Conservation (phyloP, 1,140 invertebrate genomes). For the Zaprionus taronus region DNA sequence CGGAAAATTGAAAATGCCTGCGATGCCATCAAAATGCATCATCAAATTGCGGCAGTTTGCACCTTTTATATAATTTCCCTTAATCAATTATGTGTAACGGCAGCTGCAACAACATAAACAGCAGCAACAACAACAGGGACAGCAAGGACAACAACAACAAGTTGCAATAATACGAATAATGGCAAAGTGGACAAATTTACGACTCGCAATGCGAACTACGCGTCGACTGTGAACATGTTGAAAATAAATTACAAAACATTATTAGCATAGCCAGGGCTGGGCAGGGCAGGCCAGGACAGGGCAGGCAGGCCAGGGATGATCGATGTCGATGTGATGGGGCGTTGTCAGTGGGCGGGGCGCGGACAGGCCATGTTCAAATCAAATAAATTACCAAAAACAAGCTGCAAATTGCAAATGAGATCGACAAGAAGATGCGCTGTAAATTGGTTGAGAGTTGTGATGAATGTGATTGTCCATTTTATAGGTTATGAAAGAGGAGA, state of each 20-base stretch:
- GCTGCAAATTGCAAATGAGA: not conserved
- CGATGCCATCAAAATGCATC: constrained; percentile 49
- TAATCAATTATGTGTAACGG: constrained; percentile 73
- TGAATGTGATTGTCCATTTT: not conserved
- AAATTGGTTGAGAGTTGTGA: not conserved
- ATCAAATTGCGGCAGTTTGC: constrained; percentile 64
- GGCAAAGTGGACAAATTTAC: constrained; percentile 68
- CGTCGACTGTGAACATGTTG: constrained; percentile 75
- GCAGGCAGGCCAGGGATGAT: constrained; percentile 29
- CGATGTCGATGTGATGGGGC: constrained; percentile 27
- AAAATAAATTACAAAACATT: constrained; percentile 79
- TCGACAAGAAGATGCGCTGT: not conserved
- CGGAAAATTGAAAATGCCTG: constrained; percentile 38
- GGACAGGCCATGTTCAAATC: constrained; percentile 46
- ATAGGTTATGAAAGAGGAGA: not conserved
- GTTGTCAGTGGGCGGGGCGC: constrained; percentile 26
- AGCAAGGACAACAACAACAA: constrained; percentile 21
- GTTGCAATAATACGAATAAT: constrained; percentile 56
- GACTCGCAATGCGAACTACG: constrained; percentile 62
- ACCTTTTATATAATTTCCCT: constrained; percentile 73
- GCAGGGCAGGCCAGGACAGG: no score
- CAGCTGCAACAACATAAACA: constrained; percentile 45
- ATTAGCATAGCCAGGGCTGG: constrained; percentile 60
- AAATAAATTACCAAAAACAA: constrained; percentile 67
- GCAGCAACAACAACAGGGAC: constrained; percentile 4